These are phyloP conservation scores for Drosophila sordidapex DNA, from an alignment of 2,888 invertebrate genomes.

Conservation along the genomic window DNA sequence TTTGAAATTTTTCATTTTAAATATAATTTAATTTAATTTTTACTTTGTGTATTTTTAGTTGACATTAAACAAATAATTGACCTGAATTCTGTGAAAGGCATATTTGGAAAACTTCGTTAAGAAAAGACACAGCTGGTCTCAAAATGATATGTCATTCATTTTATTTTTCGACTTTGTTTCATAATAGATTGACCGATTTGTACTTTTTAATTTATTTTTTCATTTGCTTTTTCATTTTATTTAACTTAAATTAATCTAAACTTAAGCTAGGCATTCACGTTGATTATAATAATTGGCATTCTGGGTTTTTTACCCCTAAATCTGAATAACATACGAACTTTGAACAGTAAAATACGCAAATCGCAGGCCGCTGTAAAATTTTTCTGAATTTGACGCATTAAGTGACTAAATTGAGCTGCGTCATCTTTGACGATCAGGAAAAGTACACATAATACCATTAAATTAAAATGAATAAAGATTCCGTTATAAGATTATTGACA, in stretches of 20 bases:
- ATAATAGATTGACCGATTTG: not conserved
- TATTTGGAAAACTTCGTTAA: not conserved
- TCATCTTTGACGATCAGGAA: slow-evolving; percentile 14
- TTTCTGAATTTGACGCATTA: not conserved
- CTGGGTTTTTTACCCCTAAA: slow-evolving; percentile 7
- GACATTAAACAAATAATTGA: not conserved
- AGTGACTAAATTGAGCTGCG: not conserved
- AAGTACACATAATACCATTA: not conserved
- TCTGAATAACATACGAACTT: slow-evolving; percentile 10
- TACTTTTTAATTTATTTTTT: not conserved
- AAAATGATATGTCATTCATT: not conserved
- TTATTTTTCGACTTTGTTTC: not conserved
- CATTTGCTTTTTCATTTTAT: not conserved
- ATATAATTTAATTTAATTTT: not conserved
- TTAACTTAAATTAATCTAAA: not conserved
- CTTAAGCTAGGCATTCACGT: not conserved
- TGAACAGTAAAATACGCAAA: slow-evolving; percentile 13
- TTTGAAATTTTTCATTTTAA: not conserved
- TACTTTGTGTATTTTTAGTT: no score
- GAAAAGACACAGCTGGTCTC: not conserved
- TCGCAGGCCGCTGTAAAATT: not conserved
- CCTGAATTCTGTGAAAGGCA: not conserved
- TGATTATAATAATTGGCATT: not conserved
- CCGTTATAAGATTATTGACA: slow-evolving; percentile 14
- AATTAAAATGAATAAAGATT: not conserved